phyloP scores from a whole-genome alignment of 2,888 invertebrate species.

The Drosophila setosimentum region DNA sequence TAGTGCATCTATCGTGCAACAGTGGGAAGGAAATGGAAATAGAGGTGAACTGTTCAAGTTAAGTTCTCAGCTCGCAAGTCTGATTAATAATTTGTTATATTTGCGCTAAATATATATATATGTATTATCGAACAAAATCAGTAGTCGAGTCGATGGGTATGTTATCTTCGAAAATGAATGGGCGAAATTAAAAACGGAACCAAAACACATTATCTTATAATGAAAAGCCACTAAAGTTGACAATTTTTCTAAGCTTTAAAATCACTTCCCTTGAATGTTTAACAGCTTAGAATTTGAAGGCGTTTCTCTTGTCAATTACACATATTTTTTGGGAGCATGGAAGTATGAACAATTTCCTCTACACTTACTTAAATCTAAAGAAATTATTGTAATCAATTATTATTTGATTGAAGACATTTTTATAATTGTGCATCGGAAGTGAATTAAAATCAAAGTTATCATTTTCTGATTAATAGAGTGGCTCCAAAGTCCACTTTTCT shows the following conservation, averaged over 20 bases:
- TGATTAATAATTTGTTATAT: not conserved
- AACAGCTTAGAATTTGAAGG: no score
- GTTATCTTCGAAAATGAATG: not conserved
- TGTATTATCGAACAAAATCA: not conserved
- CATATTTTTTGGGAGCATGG: not conserved
- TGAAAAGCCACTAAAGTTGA: no score
- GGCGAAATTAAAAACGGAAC: not conserved
- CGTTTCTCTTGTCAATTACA: not conserved
- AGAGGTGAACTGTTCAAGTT: no score
- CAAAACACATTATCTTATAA: not conserved
- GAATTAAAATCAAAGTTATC: no score
- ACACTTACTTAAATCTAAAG: not conserved
- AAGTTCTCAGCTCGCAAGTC: not conserved
- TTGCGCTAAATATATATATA: no score
- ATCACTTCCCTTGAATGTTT: no score
- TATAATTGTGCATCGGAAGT: not conserved
- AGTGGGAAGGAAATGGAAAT: no score
- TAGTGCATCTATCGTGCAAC: no score
- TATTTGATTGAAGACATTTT: no score
- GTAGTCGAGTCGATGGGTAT: not conserved
- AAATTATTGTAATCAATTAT: not conserved
- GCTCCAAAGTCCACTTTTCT: not conserved
- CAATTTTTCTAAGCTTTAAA: no score
- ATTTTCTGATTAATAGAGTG: not conserved
- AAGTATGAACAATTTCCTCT: no score